Percentiles rank a stretch among this genome's conserved stretches.
Evolutionary conservation across 2,888 invertebrate genomes (phyloP).

Genomic region (Drosophila acutilabella): DNA sequence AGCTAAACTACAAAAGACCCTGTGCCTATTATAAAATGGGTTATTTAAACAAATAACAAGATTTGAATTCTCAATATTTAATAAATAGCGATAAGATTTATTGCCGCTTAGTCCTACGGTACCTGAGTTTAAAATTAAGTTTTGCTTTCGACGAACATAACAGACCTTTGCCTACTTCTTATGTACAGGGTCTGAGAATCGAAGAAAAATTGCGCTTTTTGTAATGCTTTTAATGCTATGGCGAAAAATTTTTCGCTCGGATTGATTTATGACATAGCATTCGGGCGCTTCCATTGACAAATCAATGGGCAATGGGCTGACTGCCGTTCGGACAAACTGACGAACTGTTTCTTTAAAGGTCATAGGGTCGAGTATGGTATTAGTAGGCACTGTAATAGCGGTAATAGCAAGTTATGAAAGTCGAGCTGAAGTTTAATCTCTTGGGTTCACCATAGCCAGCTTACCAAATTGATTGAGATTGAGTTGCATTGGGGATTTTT

Average conservation of each 20-base stretch:
- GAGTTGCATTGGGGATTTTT: slow-evolving; percentile 35
- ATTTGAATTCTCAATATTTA: too few species aligned
- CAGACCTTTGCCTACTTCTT: neutral
- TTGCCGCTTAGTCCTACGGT: too few species aligned
- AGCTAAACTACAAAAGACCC: neutral
- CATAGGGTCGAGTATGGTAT: slow-evolving; percentile 22
- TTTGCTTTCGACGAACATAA: neutral
- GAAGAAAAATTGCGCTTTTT: slow-evolving; percentile 59
- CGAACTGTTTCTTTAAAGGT: slow-evolving; percentile 22
- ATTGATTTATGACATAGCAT: slow-evolving; percentile 73
- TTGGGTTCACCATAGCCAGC: slow-evolving; percentile 32
- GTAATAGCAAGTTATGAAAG: slow-evolving; percentile 54
- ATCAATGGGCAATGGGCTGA: slow-evolving; percentile 47
- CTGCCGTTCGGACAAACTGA: neutral
- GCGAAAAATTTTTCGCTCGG: slow-evolving; percentile 56
- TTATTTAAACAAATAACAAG: too few species aligned
- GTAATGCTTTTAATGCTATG: slow-evolving; percentile 75
- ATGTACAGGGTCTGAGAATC: neutral
- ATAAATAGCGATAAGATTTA: too few species aligned
- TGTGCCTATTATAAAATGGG: neutral
- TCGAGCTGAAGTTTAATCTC: slow-evolving; percentile 34
- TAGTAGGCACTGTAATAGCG: slow-evolving; percentile 42
- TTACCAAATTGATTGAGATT: slow-evolving; percentile 56
- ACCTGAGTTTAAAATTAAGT: too few species aligned
- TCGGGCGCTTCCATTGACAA: slow-evolving; percentile 36